Percentiles rank a stretch among this genome's conserved stretches.
Evolutionary conservation across 2,797 vertebrate species (phyloP).

Genomic region (Alcedo atthis): DNA sequence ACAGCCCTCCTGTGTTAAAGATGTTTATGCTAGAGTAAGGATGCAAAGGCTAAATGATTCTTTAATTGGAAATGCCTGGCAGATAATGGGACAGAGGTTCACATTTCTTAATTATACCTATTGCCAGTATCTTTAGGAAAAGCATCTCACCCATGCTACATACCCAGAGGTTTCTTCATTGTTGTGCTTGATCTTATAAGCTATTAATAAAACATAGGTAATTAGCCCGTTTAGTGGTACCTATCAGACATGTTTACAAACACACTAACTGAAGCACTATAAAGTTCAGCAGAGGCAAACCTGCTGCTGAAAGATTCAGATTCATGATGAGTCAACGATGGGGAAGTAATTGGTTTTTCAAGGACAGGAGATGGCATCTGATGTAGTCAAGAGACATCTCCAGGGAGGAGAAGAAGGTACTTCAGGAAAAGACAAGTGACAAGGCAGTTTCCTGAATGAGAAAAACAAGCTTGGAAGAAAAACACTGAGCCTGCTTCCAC

Average conservation of each 20-base stretch:
- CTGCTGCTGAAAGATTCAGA: neutral
- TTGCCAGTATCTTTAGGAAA: neutral
- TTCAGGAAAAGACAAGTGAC: neutral
- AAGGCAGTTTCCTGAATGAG: neutral
- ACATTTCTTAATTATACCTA: neutral
- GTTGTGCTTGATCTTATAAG: neutral
- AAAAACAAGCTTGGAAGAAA: neutral
- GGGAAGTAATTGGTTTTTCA: neutral
- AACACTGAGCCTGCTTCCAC: neutral
- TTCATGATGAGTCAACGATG: neutral
- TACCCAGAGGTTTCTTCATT: neutral
- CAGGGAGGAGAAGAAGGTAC: neutral
- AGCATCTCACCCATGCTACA: neutral
- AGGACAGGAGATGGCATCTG: neutral
- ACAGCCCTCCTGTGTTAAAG: neutral
- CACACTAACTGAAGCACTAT: neutral
- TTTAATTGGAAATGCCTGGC: neutral
- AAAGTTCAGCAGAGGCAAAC: neutral
- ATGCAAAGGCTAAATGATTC: neutral
- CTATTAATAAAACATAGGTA: neutral
- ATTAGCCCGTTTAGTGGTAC: neutral
- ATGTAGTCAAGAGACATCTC: neutral
- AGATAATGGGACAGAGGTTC: neutral
- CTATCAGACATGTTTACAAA: neutral
- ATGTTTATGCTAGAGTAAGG: neutral